phyloP scores from a whole-genome alignment of 2,888 invertebrate genomes.

The Amphiduros pacificus region DNA sequence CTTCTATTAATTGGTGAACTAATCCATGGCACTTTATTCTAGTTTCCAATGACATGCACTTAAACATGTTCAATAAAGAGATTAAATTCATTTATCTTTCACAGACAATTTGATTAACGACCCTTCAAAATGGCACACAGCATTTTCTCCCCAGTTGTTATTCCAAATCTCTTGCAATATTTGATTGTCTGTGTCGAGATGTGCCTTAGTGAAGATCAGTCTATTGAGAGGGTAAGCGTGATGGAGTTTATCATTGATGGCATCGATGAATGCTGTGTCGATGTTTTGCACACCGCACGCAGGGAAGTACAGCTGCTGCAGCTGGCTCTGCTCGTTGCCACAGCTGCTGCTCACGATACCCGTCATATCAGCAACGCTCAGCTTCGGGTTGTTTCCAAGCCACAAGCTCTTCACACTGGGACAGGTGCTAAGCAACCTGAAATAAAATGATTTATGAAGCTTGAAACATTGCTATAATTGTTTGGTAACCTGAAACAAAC shows the following conservation, averaged over 20 bases:
- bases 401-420: constrained; percentile 34
- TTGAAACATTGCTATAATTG: too few relatives aligned
- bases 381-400: constrained; percentile 37
- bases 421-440: constrained; percentile 36
- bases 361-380: constrained; percentile 34
- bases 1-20: too few relatives aligned
- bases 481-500: too few relatives aligned
- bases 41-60: too few relatives aligned
- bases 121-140: too few relatives aligned
- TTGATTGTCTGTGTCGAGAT: too few relatives aligned
- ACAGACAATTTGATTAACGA: too few relatives aligned
- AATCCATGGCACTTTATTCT: too few relatives aligned
- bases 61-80: too few relatives aligned
- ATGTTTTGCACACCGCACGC: constrained; percentile 39
- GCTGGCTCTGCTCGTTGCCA: background rate
- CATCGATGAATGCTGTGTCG: constrained; percentile 37
- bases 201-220: constrained; percentile 35
- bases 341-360: constrained; percentile 32
- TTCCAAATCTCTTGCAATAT: too few relatives aligned
- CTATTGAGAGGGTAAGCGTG: constrained; percentile 26
- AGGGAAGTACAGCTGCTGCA: constrained; percentile 35
- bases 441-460: constrained; percentile 10
- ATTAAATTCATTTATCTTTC: too few relatives aligned
- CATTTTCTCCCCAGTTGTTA: too few relatives aligned
- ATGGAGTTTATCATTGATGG: constrained; percentile 36